Conservation (phyloP, 1,140 invertebrate species). For the Stegodyphus mimosarum region DNA sequence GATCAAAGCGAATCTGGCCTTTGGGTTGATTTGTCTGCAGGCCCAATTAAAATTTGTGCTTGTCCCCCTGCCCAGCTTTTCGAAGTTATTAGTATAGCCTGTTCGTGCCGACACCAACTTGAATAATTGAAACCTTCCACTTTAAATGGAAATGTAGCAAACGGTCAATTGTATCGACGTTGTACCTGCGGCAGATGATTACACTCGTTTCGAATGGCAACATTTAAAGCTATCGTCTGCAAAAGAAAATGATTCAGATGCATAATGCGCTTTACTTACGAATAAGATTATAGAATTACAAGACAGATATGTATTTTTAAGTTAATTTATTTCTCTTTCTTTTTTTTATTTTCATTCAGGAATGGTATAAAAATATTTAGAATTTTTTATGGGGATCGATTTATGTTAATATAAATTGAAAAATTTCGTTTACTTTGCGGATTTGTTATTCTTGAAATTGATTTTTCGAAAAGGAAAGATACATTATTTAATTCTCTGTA, state of each 20-base stretch:
- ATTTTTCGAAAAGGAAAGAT: too few relatives aligned
- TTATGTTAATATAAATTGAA: too few relatives aligned
- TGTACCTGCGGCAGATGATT: constrained; percentile 7
- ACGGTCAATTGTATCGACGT: constrained; percentile 39
- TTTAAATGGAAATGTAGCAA: constrained; percentile 53
- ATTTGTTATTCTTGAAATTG: too few relatives aligned
- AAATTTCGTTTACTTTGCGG: too few relatives aligned
- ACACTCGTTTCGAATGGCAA: neutral
- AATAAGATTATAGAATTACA: neutral
- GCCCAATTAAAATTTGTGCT: constrained; percentile 37
- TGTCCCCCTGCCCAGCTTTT: neutral
- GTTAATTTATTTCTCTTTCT: too few relatives aligned
- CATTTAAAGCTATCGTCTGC: constrained; percentile 3
- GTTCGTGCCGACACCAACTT: constrained; percentile 13
- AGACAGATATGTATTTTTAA: too few relatives aligned
- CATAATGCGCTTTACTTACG: neutral
- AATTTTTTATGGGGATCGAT: too few relatives aligned
- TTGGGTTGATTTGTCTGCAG: neutral
- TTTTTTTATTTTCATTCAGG: too few relatives aligned
- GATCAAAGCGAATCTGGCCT: neutral
- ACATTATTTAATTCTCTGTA: too few relatives aligned
- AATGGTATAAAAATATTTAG: too few relatives aligned
- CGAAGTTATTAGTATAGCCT: constrained; percentile 23
- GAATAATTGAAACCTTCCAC: constrained; percentile 48
- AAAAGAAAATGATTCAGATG: neutral